Conservation (phyloP, 2,113 vertebrate species). For the Narcine bancroftii region DNA sequence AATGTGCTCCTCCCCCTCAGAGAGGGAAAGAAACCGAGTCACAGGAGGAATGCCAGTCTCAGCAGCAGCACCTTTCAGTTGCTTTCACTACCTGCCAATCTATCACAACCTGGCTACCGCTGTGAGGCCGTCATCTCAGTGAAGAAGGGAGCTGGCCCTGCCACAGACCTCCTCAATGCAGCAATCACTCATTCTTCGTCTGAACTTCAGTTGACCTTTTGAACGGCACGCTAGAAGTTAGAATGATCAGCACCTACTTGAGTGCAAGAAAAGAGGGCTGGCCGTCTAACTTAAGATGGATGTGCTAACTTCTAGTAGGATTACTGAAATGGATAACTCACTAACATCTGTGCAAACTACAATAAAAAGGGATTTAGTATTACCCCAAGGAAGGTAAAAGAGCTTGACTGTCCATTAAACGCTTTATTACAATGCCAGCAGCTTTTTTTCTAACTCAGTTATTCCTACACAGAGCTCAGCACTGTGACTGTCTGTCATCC, state of each 20-base stretch:
- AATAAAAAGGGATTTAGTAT: constrained; percentile 99
- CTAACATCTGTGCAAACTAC: constrained; percentile 96
- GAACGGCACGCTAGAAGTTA: constrained; percentile 61
- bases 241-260: constrained; percentile 56
- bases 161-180: constrained; percentile 70
- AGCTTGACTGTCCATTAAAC: constrained; percentile 98
- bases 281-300: constrained; percentile 82
- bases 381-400: constrained; percentile 89
- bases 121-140: constrained; percentile 76
- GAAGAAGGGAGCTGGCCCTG: constrained; percentile 74
- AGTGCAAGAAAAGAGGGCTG: constrained; percentile 53
- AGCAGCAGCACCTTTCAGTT: constrained; percentile 65
- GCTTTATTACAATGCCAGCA: constrained; percentile 99
- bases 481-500: constrained; percentile 83
- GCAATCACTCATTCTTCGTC: constrained; percentile 78
- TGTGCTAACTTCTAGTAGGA: constrained; percentile 84
- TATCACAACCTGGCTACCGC: constrained; percentile 86
- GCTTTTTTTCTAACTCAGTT: constrained; percentile 95
- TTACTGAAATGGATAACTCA: constrained; percentile 96
- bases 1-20: constrained; percentile 52
- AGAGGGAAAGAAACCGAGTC: constrained; percentile 45
- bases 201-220: constrained; percentile 92
- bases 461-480: constrained; percentile 76
- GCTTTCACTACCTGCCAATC: constrained; percentile 92
- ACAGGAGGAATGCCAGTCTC: constrained; percentile 48